Percentiles rank a stretch among this genome's conserved stretches.
Evolutionary conservation across 1,140 invertebrate genomes (phyloP).

Genomic region (Pseudomyrmex dendroicus): DNA sequence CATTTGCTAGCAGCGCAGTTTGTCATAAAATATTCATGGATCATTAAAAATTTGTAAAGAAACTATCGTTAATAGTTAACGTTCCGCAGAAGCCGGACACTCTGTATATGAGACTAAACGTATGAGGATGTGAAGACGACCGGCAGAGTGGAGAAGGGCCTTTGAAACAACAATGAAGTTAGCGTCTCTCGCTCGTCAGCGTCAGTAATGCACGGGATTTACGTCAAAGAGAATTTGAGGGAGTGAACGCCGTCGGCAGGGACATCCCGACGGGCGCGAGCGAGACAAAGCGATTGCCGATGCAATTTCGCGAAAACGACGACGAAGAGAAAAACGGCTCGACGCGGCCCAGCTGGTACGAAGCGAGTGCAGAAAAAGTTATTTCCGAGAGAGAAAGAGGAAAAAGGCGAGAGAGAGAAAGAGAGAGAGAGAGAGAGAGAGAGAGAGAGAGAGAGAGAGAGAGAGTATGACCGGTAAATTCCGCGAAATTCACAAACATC

Average conservation of each 20-base stretch:
- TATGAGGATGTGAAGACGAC: conserved; percentile 49
- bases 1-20: too few relatives aligned
- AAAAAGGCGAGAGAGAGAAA: background rate
- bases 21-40: background rate
- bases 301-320: conserved; percentile 55
- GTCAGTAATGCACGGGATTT: conserved; percentile 81
- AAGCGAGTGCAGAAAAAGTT: conserved; percentile 26
- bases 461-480: conserved; percentile 20
- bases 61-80: conserved; percentile 37
- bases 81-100: conserved; percentile 7
- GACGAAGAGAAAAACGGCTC: conserved; percentile 36
- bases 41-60: conserved; percentile 10
- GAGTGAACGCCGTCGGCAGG: conserved; percentile 40
- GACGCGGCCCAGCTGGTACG: conserved; percentile 5
- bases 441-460: background rate
- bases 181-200: conserved; percentile 81
- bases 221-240: conserved; percentile 82
- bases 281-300: conserved; percentile 26
- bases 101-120: conserved; percentile 71
- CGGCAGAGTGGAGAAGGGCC: conserved; percentile 68
- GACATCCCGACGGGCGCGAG: conserved; percentile 60
- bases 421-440: conserved; percentile 6
- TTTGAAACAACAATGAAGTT: conserved; percentile 85
- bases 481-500: conserved; percentile 32
- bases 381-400: conserved; percentile 35